Conservation (phyloP, 2,113 vertebrate species). For the Bettongia penicillata region DNA sequence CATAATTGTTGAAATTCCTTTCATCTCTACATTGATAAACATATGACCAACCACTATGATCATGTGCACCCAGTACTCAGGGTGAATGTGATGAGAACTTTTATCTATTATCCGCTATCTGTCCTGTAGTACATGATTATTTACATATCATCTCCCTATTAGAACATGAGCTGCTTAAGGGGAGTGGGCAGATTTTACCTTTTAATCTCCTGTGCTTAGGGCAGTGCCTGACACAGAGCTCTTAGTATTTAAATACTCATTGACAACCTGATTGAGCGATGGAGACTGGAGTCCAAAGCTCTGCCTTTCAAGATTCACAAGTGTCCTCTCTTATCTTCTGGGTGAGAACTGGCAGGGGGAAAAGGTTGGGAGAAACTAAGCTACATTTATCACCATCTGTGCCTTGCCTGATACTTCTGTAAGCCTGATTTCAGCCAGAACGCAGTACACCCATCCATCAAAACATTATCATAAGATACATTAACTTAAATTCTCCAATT, state of each 20-base stretch:
- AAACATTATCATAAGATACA: neutral
- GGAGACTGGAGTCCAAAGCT: neutral
- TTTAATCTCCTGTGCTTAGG: neutral
- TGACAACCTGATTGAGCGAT: neutral
- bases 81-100: neutral
- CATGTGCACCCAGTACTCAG: neutral
- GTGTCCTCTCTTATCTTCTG: neutral
- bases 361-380: neutral
- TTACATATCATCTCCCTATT: neutral
- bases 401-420: no score
- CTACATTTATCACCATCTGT: neutral
- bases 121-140: neutral
- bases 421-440: neutral
- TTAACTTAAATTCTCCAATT: neutral
- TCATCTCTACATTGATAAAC: neutral
- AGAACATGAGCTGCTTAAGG: neutral
- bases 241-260: neutral
- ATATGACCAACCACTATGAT: neutral
- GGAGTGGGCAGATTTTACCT: neutral
- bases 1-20: neutral
- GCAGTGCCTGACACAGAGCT: neutral
- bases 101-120: neutral
- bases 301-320: neutral
- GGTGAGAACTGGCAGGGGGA: neutral
- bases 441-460: neutral